phyloP scores from a whole-genome alignment of 2,797 vertebrate species.

The Chromobotia macracanthus region DNA sequence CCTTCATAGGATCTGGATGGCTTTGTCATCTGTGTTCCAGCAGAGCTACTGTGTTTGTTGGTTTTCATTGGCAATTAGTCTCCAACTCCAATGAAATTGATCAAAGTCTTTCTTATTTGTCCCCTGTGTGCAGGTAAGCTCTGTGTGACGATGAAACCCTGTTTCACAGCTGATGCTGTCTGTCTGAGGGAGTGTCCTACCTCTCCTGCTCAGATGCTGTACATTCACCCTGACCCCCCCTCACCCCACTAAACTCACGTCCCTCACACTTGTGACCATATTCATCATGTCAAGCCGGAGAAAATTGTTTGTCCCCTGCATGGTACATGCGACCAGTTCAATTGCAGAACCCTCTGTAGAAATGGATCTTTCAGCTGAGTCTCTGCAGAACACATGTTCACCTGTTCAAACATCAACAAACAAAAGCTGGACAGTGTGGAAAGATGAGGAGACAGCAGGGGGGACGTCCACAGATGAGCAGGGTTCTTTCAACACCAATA shows the following conservation, averaged over 20 bases:
- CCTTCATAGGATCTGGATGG: too few relatives aligned
- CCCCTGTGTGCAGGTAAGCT: constrained; percentile 61
- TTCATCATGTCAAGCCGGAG: constrained; percentile 89
- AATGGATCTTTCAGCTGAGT: constrained; percentile 69
- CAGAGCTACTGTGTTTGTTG: too few relatives aligned
- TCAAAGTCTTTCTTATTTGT: background rate
- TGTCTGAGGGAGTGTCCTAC: constrained; percentile 74
- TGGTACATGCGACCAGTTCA: constrained; percentile 82
- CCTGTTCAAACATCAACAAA: constrained; percentile 53
- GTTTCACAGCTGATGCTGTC: constrained; percentile 75
- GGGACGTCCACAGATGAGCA: constrained; percentile 92
- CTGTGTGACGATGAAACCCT: constrained; percentile 78
- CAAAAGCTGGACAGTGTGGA: constrained; percentile 1
- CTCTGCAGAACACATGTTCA: constrained; percentile 58
- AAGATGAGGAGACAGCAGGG: constrained; percentile 48
- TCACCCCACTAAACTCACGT: constrained; percentile 53
- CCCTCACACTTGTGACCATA: constrained; percentile 26
- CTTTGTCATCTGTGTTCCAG: too few relatives aligned
- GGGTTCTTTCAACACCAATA: constrained; percentile 88
- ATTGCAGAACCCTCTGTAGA: constrained; percentile 71
- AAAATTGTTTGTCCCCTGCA: constrained; percentile 90
- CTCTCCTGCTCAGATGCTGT: constrained; percentile 63
- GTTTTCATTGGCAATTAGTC: too few relatives aligned
- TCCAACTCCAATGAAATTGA: too few relatives aligned
- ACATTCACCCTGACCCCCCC: constrained; percentile 52